phyloP scores from a whole-genome alignment of 1,140 invertebrate genomes.

The Caenorhabditis inopinata region DNA sequence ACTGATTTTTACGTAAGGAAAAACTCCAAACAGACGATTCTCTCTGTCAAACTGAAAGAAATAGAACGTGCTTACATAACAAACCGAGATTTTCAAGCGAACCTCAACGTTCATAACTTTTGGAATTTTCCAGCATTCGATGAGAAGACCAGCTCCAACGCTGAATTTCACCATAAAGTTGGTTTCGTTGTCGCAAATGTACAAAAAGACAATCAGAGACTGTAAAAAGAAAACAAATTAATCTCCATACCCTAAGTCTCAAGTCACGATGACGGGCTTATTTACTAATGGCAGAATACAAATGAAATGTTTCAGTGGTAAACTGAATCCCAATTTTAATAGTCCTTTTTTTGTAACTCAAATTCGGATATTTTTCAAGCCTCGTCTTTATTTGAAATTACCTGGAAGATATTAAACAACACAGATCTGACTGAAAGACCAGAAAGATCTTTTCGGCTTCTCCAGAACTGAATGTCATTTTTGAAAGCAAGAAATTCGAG shows the following conservation, averaged over 20 bases:
- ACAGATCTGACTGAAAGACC: conserved; percentile 48
- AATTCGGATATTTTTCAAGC: no score
- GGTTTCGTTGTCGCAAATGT: conserved; percentile 94
- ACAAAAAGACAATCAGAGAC: conserved; percentile 71
- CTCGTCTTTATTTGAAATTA: conserved; percentile 67
- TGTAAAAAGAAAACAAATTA: conserved; percentile 13
- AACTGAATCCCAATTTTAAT: no score
- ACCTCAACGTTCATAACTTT: conserved; percentile 71
- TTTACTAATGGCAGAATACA: no score
- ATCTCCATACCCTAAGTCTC: no score
- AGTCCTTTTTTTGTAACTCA: no score
- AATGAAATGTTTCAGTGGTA: no score
- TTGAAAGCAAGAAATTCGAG: conserved; percentile 99
- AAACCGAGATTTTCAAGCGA: no score
- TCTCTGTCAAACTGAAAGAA: conserved; percentile 28
- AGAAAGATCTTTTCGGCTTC: conserved; percentile 91
- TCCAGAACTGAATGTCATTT: conserved; percentile 99
- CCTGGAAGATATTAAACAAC: conserved; percentile 71
- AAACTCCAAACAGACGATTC: conserved; percentile 39
- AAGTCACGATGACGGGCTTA: no score
- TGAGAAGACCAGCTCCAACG: conserved; percentile 81
- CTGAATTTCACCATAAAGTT: conserved; percentile 82
- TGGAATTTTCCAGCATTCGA: conserved; percentile 98
- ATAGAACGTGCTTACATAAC: neutral
- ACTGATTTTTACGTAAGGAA: conserved; percentile 73